These are phyloP conservation scores for Drosophila rufa DNA, from an alignment of 1,140 invertebrate species.

Conservation along the genomic window DNA sequence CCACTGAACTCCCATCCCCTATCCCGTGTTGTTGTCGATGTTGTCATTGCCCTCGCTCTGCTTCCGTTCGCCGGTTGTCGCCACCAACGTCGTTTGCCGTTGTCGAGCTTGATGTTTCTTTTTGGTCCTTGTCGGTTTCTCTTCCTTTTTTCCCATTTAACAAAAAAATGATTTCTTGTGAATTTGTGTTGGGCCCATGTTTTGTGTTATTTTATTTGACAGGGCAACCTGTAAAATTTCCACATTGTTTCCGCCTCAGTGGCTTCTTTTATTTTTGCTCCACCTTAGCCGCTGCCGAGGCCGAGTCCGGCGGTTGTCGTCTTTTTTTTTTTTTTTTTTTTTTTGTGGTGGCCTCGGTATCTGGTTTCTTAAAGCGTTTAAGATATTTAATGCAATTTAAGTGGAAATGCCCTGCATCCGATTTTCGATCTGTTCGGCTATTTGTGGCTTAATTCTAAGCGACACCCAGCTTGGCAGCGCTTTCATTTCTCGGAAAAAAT, in stretches of 20 bases:
- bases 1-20: background rate
- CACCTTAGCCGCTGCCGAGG: slow-evolving; percentile 6
- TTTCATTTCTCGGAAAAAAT: slow-evolving; percentile 43
- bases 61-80: slow-evolving; percentile 76
- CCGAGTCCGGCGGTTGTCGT: slow-evolving; percentile 15
- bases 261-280: slow-evolving; percentile 66
- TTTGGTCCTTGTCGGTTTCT: slow-evolving; percentile 40
- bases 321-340: background rate
- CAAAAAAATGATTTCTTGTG: slow-evolving; percentile 51
- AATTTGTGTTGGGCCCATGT: slow-evolving; percentile 52
- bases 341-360: slow-evolving; percentile 21
- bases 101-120: slow-evolving; percentile 64
- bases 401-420: slow-evolving; percentile 10
- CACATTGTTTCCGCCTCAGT: slow-evolving; percentile 67
- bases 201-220: slow-evolving; percentile 70
- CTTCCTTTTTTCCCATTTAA: slow-evolving; percentile 13
- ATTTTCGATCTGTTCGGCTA: slow-evolving; percentile 18
- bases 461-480: slow-evolving; percentile 7
- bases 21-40: slow-evolving; percentile 4
- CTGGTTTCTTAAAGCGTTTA: slow-evolving; percentile 30
- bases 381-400: slow-evolving; percentile 15
- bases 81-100: slow-evolving; percentile 51
- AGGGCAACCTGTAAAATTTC: slow-evolving; percentile 73
- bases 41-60: slow-evolving; percentile 56
- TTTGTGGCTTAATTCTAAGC: slow-evolving; percentile 31